These are phyloP conservation scores for Hassar affinis DNA, from an alignment of 2,113 vertebrate species.

Conservation along the genomic window DNA sequence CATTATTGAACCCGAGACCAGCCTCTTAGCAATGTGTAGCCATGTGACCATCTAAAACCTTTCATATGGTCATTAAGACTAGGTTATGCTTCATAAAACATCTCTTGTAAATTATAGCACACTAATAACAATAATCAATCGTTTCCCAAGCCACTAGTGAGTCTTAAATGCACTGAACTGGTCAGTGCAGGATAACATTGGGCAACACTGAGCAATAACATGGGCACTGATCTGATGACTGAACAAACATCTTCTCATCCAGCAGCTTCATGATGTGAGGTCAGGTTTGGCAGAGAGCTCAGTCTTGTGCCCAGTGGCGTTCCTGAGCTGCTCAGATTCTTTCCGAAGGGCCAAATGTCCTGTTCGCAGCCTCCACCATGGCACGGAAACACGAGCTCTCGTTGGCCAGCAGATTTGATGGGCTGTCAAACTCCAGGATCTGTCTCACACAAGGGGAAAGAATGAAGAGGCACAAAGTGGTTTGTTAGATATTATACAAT, in stretches of 20 bases:
- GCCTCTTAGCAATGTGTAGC: background rate
- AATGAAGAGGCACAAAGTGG: background rate
- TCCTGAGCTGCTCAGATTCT: conserved; percentile 40
- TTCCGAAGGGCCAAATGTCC: conserved; percentile 54
- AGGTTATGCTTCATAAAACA: background rate
- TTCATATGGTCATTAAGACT: background rate
- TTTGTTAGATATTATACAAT: background rate
- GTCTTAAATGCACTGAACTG: background rate
- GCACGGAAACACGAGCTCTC: conserved; percentile 90
- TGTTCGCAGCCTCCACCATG: conserved; percentile 87
- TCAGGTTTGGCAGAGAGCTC: conserved; percentile 36
- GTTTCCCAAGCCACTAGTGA: background rate
- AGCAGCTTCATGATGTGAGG: background rate
- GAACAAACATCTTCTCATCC: conserved; percentile 38
- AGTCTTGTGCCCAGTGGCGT: conserved; percentile 23
- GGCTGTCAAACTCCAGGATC: conserved; percentile 95
- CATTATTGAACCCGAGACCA: background rate
- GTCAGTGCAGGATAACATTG: background rate
- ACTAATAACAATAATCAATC: background rate
- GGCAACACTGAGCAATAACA: conserved; percentile 21
- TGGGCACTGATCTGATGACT: conserved; percentile 53
- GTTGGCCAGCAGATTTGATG: conserved; percentile 84
- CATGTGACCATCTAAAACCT: background rate
- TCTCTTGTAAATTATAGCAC: background rate
- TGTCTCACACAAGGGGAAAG: conserved; percentile 61